Percentiles rank a stretch among this genome's conserved stretches.
These are phyloP conservation scores for Eulemur coronatus DNA, from an alignment of 2,797 vertebrate genomes.

Conservation along the genomic window DNA sequence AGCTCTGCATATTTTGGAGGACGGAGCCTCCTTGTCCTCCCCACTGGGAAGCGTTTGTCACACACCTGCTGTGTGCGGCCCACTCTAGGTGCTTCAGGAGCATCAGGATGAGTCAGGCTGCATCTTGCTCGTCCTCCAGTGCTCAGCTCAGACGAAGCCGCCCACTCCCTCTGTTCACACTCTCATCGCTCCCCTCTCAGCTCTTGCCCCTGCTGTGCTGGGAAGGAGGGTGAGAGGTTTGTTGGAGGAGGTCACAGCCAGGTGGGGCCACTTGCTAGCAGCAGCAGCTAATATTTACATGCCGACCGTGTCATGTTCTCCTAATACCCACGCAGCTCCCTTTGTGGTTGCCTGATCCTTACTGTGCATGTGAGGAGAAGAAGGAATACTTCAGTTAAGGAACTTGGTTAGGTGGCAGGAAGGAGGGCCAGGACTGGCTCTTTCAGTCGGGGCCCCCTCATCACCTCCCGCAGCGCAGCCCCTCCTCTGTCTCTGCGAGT, in stretches of 20 bases:
- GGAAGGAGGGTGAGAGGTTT: neutral
- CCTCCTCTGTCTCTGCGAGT: neutral
- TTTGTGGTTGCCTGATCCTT: neutral
- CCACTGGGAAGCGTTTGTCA: neutral
- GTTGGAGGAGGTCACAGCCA: neutral
- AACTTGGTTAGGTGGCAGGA: neutral
- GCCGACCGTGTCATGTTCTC: neutral
- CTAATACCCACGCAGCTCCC: neutral
- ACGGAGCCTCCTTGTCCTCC: neutral
- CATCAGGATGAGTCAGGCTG: neutral
- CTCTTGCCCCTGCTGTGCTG: neutral
- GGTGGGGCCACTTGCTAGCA: neutral
- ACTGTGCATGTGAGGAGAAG: too few species aligned
- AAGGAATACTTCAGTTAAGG: neutral
- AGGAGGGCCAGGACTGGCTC: neutral
- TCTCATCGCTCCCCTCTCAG: neutral
- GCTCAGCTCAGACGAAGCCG: neutral
- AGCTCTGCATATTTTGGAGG: neutral
- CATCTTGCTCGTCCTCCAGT: neutral
- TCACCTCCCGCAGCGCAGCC: fast-evolving
- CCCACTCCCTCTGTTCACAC: neutral
- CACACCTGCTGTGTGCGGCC: neutral
- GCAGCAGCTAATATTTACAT: neutral
- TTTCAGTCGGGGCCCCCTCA: neutral
- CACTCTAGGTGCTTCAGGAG: neutral